Evolutionary conservation across 2,797 vertebrate species (phyloP), one percentile per base, ranked within the genome.

Genomic region (Astyanax mexicanus): DNA sequence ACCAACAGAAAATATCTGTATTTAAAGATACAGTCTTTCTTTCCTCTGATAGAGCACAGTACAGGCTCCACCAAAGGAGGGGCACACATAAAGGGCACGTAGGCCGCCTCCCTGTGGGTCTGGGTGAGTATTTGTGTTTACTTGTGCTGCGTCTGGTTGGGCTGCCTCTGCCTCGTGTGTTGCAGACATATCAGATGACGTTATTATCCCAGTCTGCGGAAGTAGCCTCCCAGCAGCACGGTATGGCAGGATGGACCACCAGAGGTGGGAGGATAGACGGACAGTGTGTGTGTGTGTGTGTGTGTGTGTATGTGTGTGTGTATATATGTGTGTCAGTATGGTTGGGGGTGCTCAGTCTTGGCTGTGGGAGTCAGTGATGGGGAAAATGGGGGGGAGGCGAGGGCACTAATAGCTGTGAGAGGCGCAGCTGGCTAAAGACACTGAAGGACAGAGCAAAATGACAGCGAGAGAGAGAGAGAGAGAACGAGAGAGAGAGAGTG

Each of bases 391-490:
- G 83, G 61, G 67, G 80, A 81, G 75, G 83, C 67, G 51, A 71
- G 71, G 68, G 73, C 78, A 82, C 83, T 92, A 90, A 91, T 92
- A 90, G 90, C 88, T 84, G 80, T 62, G 84, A 91, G 89, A 93
- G 90, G 90, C 88, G 88, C 92, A 93, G 92, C 92, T 91, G 92
- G 89, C 90, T 90, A 88, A 87, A 92, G 89, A 91, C 87, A 87
- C 86, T 87, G 87, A 91, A 93, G 90, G 92, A 92, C 91, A 84
- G 83, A 88, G 80, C 77, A 84, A 85, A 72, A 17, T 61, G 71
- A 72, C 42, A 85, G 74, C 77, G 83, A 67, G 85, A 86, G 54
- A 83, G 83, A 80, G 23, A 47, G 71, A 70, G 66, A 58, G 27
- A 40, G 64, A 78, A 32, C 23, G 61, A 38, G 61, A 75, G 10